Evolutionary conservation across 2,888 invertebrate genomes (phyloP).

Genomic region (Helobdella robusta): DNA sequence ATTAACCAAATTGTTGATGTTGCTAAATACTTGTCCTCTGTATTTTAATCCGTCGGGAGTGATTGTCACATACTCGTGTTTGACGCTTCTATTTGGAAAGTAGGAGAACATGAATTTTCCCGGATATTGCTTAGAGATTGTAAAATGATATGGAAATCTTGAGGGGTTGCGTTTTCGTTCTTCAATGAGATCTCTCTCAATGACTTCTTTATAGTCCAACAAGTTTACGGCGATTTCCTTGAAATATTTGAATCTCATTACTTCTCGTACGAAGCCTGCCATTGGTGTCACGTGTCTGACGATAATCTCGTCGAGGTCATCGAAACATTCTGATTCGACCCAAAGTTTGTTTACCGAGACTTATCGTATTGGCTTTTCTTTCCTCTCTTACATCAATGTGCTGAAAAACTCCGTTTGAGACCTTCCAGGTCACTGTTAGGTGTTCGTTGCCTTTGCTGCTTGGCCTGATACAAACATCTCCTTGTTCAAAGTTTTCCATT

Average conservation of each 20-base stretch:
- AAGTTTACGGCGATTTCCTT: constrained; percentile 61
- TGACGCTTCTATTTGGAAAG: constrained; percentile 69
- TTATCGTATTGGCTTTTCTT: constrained; percentile 90
- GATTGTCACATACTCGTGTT: constrained; percentile 84
- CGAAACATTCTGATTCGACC: constrained; percentile 64
- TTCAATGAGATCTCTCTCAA: constrained; percentile 74
- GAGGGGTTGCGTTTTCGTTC: constrained; percentile 65
- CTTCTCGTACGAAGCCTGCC: constrained; percentile 82
- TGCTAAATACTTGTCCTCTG: constrained; percentile 69
- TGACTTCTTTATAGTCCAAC: constrained; percentile 70
- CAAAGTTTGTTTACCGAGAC: constrained; percentile 64
- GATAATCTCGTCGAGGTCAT: constrained; percentile 97
- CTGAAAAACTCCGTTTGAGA: constrained; percentile 81
- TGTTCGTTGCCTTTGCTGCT: constrained; percentile 93
- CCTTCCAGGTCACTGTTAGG: constrained; percentile 97
- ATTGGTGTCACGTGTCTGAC: constrained; percentile 91
- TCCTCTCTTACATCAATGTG: constrained; percentile 92
- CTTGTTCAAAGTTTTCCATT: constrained; percentile 84
- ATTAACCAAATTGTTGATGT: constrained; percentile 67
- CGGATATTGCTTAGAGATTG: constrained; percentile 41
- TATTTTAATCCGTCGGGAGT: constrained; percentile 86
- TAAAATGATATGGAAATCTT: constrained; percentile 48
- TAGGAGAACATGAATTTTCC: constrained; percentile 83
- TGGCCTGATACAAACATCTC: constrained; percentile 88
- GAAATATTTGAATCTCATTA: constrained; percentile 83